A percentile compares a stretch with the other conserved stretches of the same genome.
These are phyloP conservation scores for zebrafish (Danio rerio) DNA, from an alignment of 2,113 vertebrate genomes.

Conservation along the genomic window DNA sequence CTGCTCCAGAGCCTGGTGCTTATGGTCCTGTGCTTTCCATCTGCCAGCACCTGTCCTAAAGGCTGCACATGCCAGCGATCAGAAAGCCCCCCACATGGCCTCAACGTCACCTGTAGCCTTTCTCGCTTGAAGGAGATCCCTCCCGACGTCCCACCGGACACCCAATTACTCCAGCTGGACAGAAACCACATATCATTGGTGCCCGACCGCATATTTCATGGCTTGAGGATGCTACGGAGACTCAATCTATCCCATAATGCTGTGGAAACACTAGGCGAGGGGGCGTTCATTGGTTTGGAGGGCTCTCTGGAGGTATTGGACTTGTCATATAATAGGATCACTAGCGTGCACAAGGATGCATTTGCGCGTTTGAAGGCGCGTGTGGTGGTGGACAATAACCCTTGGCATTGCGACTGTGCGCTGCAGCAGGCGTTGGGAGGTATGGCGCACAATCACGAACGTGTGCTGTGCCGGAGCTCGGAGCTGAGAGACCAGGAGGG, in stretches of 20 bases:
- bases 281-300: conserved; percentile 92
- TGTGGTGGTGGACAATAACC: conserved; percentile 93
- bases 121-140: conserved; percentile 97
- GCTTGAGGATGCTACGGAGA: conserved; percentile 88
- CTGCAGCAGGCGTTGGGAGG: conserved; percentile 94
- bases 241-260: conserved; percentile 97
- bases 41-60: conserved; percentile 98
- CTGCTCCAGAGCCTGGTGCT: conserved; percentile 97
- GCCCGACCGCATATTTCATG: conserved; percentile 94
- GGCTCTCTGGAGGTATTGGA: conserved; percentile 93
- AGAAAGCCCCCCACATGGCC: conserved; percentile 80
- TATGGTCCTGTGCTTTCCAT: conserved; percentile 98
- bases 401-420: conserved; percentile 98
- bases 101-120: conserved; percentile 95
- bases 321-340: conserved; percentile 95
- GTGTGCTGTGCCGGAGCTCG: conserved; percentile 92
- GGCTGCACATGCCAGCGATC: conserved; percentile 91
- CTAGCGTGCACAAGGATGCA: conserved; percentile 94
- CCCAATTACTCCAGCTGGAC: conserved; percentile 91
- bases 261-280: conserved; percentile 93
- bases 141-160: conserved; percentile 90
- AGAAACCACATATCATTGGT: conserved; percentile 96
- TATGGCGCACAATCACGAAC: conserved; percentile 94
- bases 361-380: conserved; percentile 92
- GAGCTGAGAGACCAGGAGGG: conserved; percentile 89